Evolutionary conservation across 2,113 vertebrate genomes (phyloP).

Genomic region (Melanerpes formicivorus): DNA sequence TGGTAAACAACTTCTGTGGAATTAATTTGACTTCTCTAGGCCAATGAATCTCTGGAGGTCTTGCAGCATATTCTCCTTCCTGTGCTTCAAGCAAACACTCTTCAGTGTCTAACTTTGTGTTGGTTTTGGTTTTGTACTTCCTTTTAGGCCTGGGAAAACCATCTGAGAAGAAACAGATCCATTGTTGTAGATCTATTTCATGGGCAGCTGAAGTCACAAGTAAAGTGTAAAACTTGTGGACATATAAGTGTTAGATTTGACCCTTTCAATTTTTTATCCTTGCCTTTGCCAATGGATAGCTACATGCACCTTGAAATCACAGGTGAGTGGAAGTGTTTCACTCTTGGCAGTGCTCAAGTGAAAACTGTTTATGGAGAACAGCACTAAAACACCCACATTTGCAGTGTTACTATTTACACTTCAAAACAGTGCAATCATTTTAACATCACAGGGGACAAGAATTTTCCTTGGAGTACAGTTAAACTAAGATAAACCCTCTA

Average conservation of each 20-base stretch:
- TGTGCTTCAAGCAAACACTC: no score
- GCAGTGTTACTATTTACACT: background rate
- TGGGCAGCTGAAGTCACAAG: constrained; percentile 97
- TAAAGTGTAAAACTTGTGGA: constrained; percentile 97
- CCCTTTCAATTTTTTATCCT: constrained; percentile 97
- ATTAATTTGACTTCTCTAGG: background rate
- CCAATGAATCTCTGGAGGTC: background rate
- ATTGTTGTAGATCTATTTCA: constrained; percentile 99
- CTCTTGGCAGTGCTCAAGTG: background rate
- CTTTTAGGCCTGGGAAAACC: constrained; percentile 96
- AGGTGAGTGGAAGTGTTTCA: constrained; percentile 75
- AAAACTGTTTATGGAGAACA: background rate
- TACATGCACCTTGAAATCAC: constrained; percentile 99
- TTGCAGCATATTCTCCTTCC: background rate
- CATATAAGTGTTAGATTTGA: constrained; percentile 98
- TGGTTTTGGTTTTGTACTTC: constrained; percentile 7
- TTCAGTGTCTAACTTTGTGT: background rate
- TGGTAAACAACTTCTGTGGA: background rate
- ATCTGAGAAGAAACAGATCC: constrained; percentile 94
- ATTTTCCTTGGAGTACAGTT: background rate
- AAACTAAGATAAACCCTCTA: background rate
- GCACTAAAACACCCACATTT: background rate
- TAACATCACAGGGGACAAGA: background rate
- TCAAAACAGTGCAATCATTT: background rate
- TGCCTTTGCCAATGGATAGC: constrained; percentile 98